Percentiles rank a stretch among this genome's conserved stretches.
Evolutionary conservation across 2,113 vertebrate genomes (phyloP).

Genomic region (Paraplagusia blochii): DNA sequence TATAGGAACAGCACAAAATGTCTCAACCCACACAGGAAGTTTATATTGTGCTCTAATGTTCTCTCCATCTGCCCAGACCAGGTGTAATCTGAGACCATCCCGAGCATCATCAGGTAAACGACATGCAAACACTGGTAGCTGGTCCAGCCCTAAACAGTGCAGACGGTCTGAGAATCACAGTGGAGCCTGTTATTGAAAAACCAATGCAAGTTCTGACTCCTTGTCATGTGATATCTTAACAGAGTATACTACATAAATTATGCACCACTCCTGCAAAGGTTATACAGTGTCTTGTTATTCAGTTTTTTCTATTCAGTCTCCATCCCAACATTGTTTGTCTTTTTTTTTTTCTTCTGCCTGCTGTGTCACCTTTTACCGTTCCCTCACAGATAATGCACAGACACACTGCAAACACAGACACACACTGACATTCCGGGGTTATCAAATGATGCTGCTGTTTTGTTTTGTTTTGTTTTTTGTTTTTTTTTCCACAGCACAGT

Average conservation of each 20-base stretch:
- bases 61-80: too few relatives aligned
- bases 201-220: constrained; percentile 39
- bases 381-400: constrained; percentile 21
- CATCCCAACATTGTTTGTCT: constrained; percentile 9
- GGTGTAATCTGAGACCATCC: constrained; percentile 46
- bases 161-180: constrained; percentile 31
- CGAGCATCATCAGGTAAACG: constrained; percentile 27
- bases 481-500: constrained; percentile 41
- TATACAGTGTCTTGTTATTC: constrained; percentile 19
- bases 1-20: too few relatives aligned
- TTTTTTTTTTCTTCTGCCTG: constrained; percentile 17
- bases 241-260: constrained; percentile 53
- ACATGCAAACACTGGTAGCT: too few relatives aligned
- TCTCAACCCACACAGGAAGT: too few relatives aligned
- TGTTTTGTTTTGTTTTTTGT: constrained; percentile 44
- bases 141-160: constrained; percentile 1
- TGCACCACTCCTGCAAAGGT: constrained; percentile 31
- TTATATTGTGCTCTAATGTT: too few relatives aligned
- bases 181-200: constrained; percentile 21
- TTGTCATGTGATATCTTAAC: constrained; percentile 42
- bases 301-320: constrained; percentile 5
- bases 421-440: constrained; percentile 44
- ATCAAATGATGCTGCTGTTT: constrained; percentile 46
- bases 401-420: constrained; percentile 7
- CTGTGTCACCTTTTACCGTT: constrained; percentile 9